Conservation (phyloP, 2,113 vertebrate species). For the Mustela nigripes region DNA sequence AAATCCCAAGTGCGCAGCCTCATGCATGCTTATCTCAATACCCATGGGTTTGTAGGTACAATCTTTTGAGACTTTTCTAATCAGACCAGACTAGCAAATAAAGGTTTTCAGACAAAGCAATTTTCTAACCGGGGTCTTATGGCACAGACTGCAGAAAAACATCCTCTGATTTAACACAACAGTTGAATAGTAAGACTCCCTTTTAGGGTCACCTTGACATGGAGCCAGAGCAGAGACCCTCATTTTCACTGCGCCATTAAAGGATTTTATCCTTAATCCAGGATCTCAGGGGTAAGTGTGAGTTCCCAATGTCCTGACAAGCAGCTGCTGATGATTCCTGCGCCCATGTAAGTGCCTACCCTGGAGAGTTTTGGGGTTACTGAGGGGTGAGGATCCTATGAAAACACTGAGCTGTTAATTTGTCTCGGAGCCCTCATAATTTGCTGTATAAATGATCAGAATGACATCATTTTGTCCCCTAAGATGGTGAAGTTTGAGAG, state of each 20-base stretch:
- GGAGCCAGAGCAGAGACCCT: background rate
- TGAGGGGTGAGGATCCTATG: background rate
- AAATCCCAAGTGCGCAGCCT: background rate
- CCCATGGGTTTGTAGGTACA: background rate
- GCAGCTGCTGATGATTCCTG: background rate
- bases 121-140: conserved; percentile 39
- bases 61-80: conserved; percentile 35
- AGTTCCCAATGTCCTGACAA: background rate
- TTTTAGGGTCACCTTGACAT: background rate
- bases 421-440: background rate
- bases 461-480: conserved; percentile 36
- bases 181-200: background rate
- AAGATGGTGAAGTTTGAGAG: background rate
- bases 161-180: conserved; percentile 45
- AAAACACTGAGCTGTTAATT: background rate
- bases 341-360: background rate
- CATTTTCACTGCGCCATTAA: background rate
- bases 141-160: background rate
- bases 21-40: background rate
- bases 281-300: background rate
- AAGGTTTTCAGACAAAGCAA: conserved; percentile 36
- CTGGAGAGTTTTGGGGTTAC: background rate
- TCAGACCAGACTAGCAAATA: conserved; percentile 38
- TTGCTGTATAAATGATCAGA: background rate
- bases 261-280: conserved; percentile 23